These are phyloP conservation scores for Nomada lathburiana DNA, from an alignment of 2,888 invertebrate genomes.

Conservation along the genomic window DNA sequence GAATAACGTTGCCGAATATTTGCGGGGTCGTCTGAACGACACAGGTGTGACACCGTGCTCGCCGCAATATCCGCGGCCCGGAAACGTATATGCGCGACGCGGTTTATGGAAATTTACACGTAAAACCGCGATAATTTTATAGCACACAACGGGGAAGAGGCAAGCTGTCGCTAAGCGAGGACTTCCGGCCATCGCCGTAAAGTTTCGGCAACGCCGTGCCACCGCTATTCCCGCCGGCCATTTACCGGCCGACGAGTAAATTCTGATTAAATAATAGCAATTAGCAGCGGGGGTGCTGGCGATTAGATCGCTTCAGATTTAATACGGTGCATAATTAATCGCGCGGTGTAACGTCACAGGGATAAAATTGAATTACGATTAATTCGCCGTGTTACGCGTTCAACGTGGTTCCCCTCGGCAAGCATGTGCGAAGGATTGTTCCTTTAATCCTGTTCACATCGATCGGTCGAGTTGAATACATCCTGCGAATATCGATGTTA, in stretches of 20 bases:
- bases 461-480: neutral
- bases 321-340: slow-evolving; percentile 55
- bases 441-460: neutral
- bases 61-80: slow-evolving; percentile 30
- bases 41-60: slow-evolving; percentile 31
- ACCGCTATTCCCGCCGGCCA: slow-evolving; percentile 14
- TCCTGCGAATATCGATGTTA: neutral
- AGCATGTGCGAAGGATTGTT: neutral
- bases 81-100: slow-evolving; percentile 23
- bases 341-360: slow-evolving; percentile 23
- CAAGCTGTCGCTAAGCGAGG: slow-evolving; percentile 27
- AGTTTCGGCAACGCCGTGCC: slow-evolving; percentile 29
- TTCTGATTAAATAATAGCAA: slow-evolving; percentile 60
- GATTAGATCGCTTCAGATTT: slow-evolving; percentile 57
- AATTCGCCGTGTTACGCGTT: slow-evolving; percentile 6
- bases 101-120: slow-evolving; percentile 62
- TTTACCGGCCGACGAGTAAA: slow-evolving; percentile 48
- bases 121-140: slow-evolving; percentile 59
- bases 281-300: slow-evolving; percentile 33
- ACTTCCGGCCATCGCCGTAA: slow-evolving; percentile 38
- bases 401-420: neutral
- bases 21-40: neutral
- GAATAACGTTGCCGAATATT: neutral
- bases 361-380: slow-evolving; percentile 48
- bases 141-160: neutral